A percentile compares a stretch with the other conserved stretches of the same genome.
phyloP scores from a whole-genome alignment of 2,797 vertebrate genomes.

The Remorina albescens region DNA sequence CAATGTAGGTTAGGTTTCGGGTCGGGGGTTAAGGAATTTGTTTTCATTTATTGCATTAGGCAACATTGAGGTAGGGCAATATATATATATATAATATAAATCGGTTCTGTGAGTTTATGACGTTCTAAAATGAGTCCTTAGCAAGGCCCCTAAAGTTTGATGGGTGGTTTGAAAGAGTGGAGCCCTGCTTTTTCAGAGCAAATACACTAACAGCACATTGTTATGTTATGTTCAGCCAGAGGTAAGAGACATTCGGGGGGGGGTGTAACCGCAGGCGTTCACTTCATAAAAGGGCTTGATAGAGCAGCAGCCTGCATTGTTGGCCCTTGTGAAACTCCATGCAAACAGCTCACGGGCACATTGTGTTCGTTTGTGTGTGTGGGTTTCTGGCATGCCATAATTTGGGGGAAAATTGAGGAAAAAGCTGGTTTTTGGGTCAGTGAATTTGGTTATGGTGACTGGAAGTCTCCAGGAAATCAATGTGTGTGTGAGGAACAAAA shows the following conservation, averaged over 20 bases:
- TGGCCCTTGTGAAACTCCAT: constrained; percentile 25
- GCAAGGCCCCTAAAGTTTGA: too few species aligned
- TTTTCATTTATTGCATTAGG: not conserved
- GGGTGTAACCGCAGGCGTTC: constrained; percentile 44
- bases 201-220: constrained; percentile 44
- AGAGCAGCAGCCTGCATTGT: constrained; percentile 12
- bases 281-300: constrained; percentile 45
- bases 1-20: not conserved
- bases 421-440: too few species aligned
- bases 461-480: too few species aligned
- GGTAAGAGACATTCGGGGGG: constrained; percentile 20
- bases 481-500: too few species aligned
- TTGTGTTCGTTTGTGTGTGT: constrained; percentile 11
- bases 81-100: not conserved
- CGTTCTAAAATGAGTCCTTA: not conserved
- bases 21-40: not conserved
- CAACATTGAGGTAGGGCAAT: not conserved
- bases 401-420: too few species aligned
- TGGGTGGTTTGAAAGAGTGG: constrained; percentile 26
- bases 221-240: constrained; percentile 33
- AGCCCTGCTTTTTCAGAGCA: constrained; percentile 40
- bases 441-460: too few species aligned
- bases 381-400: too few species aligned
- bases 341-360: constrained; percentile 28
- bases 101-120: not conserved